Evolutionary conservation across 2,797 vertebrate genomes (phyloP).

Genomic region (Schizopygopsis pylzovi): DNA sequence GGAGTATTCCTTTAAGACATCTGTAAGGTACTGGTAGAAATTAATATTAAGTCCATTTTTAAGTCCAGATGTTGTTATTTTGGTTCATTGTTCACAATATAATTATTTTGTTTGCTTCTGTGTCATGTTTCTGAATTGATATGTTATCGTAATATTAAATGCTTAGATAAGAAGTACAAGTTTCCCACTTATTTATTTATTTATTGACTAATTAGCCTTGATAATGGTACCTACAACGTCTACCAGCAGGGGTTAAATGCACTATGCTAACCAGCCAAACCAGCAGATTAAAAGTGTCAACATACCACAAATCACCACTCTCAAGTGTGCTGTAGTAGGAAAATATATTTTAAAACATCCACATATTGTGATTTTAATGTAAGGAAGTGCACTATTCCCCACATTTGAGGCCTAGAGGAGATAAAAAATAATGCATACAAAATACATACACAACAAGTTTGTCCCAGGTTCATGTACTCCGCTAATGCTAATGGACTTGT

Average conservation of each 20-base stretch:
- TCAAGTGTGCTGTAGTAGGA: background rate
- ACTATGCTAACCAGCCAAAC: background rate
- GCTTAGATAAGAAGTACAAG: no score
- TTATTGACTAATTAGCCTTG: background rate
- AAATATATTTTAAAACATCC: background rate
- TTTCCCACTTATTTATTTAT: no score
- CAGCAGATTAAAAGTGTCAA: background rate
- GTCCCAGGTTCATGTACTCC: no score
- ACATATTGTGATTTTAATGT: background rate
- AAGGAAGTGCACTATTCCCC: background rate
- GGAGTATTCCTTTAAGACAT: background rate
- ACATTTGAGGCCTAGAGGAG: background rate
- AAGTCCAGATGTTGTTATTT: background rate
- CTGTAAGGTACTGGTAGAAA: background rate
- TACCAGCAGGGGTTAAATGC: background rate
- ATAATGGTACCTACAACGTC: background rate
- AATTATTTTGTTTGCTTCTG: background rate
- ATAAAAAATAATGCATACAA: background rate
- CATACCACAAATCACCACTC: background rate
- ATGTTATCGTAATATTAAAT: background rate
- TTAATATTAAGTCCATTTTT: background rate
- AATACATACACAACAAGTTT: background rate
- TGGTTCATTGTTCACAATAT: background rate
- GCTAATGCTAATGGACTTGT: background rate
- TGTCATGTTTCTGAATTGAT: background rate